A percentile compares a stretch with the other conserved stretches of the same genome.
Conservation (phyloP, 1,140 invertebrate species). For the Drosophila tani region DNA sequence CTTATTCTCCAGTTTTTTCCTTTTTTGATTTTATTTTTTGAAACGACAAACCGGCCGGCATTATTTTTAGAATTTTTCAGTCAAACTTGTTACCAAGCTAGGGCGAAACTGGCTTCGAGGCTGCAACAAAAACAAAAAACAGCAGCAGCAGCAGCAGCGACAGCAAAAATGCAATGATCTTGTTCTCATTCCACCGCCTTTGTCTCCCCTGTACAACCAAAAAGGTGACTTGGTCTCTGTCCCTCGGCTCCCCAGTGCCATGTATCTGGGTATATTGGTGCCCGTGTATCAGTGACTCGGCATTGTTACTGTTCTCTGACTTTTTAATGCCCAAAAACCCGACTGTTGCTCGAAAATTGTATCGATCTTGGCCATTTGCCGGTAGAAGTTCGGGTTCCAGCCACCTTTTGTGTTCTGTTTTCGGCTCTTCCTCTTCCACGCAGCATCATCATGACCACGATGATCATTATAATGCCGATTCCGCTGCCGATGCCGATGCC, state of each 20-base stretch:
- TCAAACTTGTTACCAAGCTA: constrained; percentile 74
- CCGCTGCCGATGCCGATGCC: constrained; percentile 37
- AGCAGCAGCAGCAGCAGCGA: constrained; percentile 2
- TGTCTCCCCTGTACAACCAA: constrained; percentile 37
- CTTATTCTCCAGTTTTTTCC: constrained; percentile 32
- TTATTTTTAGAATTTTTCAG: constrained; percentile 83
- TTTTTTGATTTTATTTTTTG: constrained; percentile 54
- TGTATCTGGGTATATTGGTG: constrained; percentile 41
- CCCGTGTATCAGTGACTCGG: constrained; percentile 59
- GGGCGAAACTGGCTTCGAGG: constrained; percentile 68
- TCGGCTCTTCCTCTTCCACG: constrained; percentile 58
- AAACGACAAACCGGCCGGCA: constrained; percentile 78
- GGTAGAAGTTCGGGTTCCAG: constrained; percentile 50
- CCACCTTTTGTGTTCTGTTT: constrained; percentile 73
- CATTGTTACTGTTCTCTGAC: constrained; percentile 80
- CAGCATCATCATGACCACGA: constrained; percentile 64
- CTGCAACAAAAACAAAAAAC: constrained; percentile 38
- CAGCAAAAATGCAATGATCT: constrained; percentile 78
- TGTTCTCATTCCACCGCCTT: constrained; percentile 58
- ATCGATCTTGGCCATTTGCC: constrained; percentile 69
- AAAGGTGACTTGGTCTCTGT: constrained; percentile 47
- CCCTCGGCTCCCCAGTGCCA: constrained; percentile 7
- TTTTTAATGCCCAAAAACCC: constrained; percentile 79
- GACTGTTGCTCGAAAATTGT: constrained; percentile 62
- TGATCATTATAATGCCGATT: constrained; percentile 50